phyloP scores from a whole-genome alignment of 2,113 vertebrate species.

The Gambusia affinis region DNA sequence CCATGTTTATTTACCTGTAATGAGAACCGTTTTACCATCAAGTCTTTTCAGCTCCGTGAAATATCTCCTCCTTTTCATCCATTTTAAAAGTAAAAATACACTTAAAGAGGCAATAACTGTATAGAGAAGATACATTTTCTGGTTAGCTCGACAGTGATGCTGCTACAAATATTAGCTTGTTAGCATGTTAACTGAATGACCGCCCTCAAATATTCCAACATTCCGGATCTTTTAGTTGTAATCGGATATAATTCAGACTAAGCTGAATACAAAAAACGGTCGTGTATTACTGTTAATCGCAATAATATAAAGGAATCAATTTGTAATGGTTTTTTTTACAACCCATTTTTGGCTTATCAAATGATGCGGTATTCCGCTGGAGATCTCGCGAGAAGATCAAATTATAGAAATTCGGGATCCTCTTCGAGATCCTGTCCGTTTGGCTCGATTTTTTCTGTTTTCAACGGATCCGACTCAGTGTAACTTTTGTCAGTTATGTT shows the following conservation, averaged over 20 bases:
- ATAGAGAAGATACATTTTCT: constrained; percentile 77
- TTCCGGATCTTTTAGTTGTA: neutral
- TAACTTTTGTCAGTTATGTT: too few species aligned
- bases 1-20: constrained; percentile 75
- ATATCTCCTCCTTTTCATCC: constrained; percentile 79
- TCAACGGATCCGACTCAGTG: too few species aligned
- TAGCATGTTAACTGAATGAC: constrained; percentile 16
- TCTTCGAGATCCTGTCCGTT: too few species aligned
- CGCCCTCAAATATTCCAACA: neutral
- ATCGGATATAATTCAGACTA: rapidly evolving
- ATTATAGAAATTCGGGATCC: too few species aligned
- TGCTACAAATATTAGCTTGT: constrained; percentile 16
- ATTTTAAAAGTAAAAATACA: constrained; percentile 77
- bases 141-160: neutral
- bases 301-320: too few species aligned
- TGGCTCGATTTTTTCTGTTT: too few species aligned
- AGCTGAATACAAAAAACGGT: neutral
- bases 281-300: too few species aligned
- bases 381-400: too few species aligned
- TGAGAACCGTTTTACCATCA: constrained; percentile 83
- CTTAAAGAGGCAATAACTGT: constrained; percentile 73
- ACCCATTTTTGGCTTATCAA: too few species aligned
- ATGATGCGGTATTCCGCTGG: too few species aligned
- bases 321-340: too few species aligned
- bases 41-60: constrained; percentile 80